These are phyloP conservation scores for Drosophila truncata DNA, from an alignment of 1,140 invertebrate genomes.

Conservation along the genomic window DNA sequence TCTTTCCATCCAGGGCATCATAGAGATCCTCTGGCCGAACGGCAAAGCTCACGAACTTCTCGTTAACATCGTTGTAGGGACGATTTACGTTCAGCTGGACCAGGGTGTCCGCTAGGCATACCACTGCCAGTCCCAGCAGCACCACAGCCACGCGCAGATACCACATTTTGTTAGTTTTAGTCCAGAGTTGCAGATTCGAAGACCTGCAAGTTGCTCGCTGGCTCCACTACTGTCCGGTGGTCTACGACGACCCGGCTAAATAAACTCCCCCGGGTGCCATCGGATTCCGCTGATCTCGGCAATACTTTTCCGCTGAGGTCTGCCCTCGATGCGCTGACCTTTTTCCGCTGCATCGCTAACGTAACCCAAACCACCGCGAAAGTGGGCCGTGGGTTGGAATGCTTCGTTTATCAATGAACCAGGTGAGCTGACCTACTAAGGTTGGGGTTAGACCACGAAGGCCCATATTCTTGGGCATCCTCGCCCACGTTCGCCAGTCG, in stretches of 20 bases:
- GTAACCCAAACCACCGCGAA: slow-evolving; percentile 40
- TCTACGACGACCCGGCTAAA: slow-evolving; percentile 43
- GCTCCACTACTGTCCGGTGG: slow-evolving; percentile 58
- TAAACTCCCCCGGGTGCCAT: slow-evolving; percentile 54
- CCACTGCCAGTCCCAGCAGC: slow-evolving; percentile 32
- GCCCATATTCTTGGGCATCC: slow-evolving; percentile 14
- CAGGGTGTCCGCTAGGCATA: slow-evolving; percentile 58
- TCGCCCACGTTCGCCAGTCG: slow-evolving; percentile 23
- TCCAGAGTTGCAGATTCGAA: slow-evolving; percentile 9
- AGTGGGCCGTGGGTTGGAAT: slow-evolving; percentile 67
- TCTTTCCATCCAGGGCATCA: slow-evolving; percentile 70
- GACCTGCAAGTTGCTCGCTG: slow-evolving; percentile 46
- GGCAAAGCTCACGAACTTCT: slow-evolving; percentile 81
- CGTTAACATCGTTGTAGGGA: slow-evolving; percentile 79
- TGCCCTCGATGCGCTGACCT: slow-evolving; percentile 79
- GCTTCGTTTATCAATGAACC: slow-evolving; percentile 71
- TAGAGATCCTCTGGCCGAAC: slow-evolving; percentile 78
- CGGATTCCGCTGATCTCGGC: slow-evolving; percentile 63
- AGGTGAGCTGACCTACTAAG: slow-evolving; percentile 53
- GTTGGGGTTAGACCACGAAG: slow-evolving; percentile 23
- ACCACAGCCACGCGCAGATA: slow-evolving; percentile 17
- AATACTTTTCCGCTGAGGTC: slow-evolving; percentile 77
- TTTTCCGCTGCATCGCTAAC: slow-evolving; percentile 34
- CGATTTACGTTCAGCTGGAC: slow-evolving; percentile 82
- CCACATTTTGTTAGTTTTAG: slow-evolving; percentile 30